A percentile compares a stretch with the other conserved stretches of the same genome.
Conservation (phyloP, 64 coral and sea anemone genomes). For the Platygyra sinensis region DNA sequence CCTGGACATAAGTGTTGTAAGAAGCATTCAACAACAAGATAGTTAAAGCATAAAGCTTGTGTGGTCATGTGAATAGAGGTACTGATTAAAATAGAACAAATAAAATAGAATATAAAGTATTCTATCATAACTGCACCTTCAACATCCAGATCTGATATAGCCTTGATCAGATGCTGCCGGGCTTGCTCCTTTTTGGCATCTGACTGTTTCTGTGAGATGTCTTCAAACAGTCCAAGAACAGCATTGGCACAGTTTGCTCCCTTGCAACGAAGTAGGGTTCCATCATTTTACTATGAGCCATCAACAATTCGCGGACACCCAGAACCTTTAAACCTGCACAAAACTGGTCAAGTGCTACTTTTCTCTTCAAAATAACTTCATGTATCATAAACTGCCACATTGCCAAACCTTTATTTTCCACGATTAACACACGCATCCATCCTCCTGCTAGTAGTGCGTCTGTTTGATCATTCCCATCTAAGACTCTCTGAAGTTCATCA, state of each 20-base stretch:
- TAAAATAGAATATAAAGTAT: background rate
- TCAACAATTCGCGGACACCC: constrained; percentile 5
- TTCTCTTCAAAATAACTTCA: constrained; percentile 45
- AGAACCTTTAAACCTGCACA: constrained; percentile 36
- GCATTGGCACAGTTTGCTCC: constrained; percentile 6
- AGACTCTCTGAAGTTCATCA: constrained; percentile 29
- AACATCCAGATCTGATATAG: constrained; percentile 28
- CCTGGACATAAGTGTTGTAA: too few species aligned
- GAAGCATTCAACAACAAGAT: constrained; percentile 11
- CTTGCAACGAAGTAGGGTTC: constrained; percentile 27
- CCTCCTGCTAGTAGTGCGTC: constrained; percentile 23
- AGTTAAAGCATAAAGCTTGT: constrained; percentile 2
- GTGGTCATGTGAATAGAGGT: too few species aligned
- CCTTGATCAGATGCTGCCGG: constrained; percentile 8
- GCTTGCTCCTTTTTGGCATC: constrained; percentile 30
- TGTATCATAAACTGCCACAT: constrained; percentile 51
- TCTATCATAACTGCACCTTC: constrained; percentile 5
- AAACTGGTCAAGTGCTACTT: constrained; percentile 55
- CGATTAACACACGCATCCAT: constrained; percentile 33
- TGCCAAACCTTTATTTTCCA: constrained; percentile 56
- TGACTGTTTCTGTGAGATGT: constrained; percentile 5
- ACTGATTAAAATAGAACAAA: too few species aligned
- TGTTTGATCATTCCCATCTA: constrained; percentile 1
- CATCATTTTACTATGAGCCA: constrained; percentile 27
- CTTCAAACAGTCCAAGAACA: constrained; percentile 29